These are phyloP conservation scores for Hymenopus coronatus DNA, from an alignment of 2,888 invertebrate species.

Conservation along the genomic window DNA sequence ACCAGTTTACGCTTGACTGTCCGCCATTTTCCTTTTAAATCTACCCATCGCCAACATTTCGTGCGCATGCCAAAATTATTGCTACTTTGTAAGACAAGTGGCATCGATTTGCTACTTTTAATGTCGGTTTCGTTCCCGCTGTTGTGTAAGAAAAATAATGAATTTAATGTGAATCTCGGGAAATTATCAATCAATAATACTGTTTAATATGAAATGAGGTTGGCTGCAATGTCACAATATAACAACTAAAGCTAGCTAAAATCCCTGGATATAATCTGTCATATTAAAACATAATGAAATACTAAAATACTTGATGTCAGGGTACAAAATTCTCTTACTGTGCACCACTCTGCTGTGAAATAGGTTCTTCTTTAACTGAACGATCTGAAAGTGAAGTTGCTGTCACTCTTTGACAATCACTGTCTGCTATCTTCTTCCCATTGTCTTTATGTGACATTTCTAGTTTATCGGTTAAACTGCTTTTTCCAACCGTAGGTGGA, in stretches of 20 bases:
- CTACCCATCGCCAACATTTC: background rate
- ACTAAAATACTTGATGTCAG: background rate
- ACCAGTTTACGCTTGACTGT: background rate
- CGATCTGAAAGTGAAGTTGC: background rate
- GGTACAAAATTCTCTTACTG: background rate
- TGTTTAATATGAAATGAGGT: background rate
- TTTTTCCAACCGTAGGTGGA: background rate
- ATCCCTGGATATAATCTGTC: background rate
- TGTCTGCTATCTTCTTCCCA: background rate
- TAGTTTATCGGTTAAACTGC: background rate
- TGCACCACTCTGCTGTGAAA: background rate
- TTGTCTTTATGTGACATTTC: background rate
- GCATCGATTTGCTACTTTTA: background rate
- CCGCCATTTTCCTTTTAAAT: conserved; percentile 10
- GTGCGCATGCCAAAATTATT: background rate
- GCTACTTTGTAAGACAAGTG: background rate
- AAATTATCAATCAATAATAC: background rate
- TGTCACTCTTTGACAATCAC: background rate
- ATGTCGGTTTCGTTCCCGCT: background rate
- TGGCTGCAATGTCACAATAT: background rate
- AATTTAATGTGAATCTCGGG: background rate
- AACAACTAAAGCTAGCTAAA: background rate
- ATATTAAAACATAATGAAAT: background rate
- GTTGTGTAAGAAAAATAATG: background rate
- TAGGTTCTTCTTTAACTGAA: conserved; percentile 18